These are phyloP conservation scores for Leucosticte australis DNA, from an alignment of 2,113 vertebrate genomes.

Conservation along the genomic window DNA sequence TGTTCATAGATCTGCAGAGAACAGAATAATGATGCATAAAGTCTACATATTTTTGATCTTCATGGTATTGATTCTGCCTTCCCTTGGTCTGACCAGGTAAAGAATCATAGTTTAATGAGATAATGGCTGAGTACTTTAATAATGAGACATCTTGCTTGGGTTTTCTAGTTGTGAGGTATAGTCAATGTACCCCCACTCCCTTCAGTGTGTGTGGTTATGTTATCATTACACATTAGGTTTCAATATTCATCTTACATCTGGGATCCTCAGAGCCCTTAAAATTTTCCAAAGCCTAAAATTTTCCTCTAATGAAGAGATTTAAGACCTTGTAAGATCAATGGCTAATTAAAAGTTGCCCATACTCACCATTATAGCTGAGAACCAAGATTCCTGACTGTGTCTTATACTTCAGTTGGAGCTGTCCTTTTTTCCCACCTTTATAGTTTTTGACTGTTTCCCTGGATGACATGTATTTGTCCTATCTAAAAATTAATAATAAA, in stretches of 20 bases:
- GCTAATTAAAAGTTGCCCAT: not conserved
- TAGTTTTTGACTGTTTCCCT: not conserved
- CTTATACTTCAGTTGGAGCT: not conserved
- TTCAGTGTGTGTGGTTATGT: not conserved
- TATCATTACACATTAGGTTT: not conserved
- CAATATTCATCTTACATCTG: not conserved
- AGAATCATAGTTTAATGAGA: not conserved
- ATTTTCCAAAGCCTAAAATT: not conserved
- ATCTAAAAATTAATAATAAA: not conserved
- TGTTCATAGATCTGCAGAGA: slow-evolving; percentile 84
- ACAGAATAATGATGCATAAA: slow-evolving; percentile 93
- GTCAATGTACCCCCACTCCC: not conserved
- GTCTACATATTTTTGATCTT: slow-evolving; percentile 95
- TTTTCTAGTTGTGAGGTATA: not conserved
- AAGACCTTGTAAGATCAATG: not conserved
- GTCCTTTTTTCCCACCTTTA: not conserved
- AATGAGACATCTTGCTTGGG: not conserved
- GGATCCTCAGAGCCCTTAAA: not conserved
- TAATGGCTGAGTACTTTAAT: not conserved
- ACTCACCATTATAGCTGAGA: not conserved
- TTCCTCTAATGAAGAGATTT: not conserved
- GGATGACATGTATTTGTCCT: not conserved
- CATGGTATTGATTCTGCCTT: slow-evolving; percentile 96
- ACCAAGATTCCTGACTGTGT: not conserved
- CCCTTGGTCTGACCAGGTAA: slow-evolving; percentile 95